These are phyloP conservation scores for Semnornis frantzii DNA, from an alignment of 2,113 vertebrate species.

Conservation along the genomic window DNA sequence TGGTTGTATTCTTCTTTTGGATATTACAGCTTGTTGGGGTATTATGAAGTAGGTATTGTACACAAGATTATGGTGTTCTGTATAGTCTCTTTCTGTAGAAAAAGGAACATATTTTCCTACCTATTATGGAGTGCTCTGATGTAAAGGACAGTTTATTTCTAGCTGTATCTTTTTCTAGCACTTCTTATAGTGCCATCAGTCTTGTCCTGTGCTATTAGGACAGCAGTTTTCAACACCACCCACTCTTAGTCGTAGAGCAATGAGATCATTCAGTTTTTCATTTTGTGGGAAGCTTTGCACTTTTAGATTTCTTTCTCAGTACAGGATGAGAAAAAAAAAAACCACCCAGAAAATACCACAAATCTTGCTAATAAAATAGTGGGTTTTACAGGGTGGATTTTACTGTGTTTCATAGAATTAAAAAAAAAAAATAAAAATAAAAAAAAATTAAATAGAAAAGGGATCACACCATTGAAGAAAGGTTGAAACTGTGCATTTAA, in stretches of 20 bases:
- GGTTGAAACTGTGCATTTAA: background rate
- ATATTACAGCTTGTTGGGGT: background rate
- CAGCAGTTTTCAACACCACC: conserved; percentile 22
- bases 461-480: background rate
- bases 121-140: conserved; percentile 30
- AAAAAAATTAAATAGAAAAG: background rate
- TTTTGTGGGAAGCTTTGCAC: background rate
- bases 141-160: conserved; percentile 56
- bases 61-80: conserved; percentile 25
- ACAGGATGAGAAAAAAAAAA: background rate
- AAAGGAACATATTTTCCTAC: conserved; percentile 46
- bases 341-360: background rate
- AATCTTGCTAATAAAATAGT: background rate
- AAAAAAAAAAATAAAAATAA: background rate
- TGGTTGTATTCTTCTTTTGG: conserved; percentile 10
- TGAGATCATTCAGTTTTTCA: conserved; percentile 8
- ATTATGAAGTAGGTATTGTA: conserved; percentile 33
- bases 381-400: background rate
- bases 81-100: conserved; percentile 30
- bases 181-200: conserved; percentile 52
- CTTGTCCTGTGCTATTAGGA: conserved; percentile 56
- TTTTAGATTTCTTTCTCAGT: background rate
- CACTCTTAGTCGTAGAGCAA: conserved; percentile 32
- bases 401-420: background rate
- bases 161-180: background rate